Base-by-base conservation (phyloP, 2,797 vertebrate genomes). In the Acanthurus tractus region DNA sequence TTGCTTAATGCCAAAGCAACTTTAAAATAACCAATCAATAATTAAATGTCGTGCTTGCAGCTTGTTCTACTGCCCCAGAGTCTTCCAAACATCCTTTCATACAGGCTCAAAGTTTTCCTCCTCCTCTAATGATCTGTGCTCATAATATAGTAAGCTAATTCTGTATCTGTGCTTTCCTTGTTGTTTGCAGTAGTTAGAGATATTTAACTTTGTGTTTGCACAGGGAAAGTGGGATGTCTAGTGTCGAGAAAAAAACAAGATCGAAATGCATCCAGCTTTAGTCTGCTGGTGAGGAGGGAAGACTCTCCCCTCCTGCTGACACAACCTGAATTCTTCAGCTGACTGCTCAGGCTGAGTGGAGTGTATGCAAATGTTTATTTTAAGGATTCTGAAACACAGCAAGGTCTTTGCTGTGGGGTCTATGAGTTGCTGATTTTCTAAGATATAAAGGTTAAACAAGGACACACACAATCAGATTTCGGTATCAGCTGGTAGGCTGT, bases 291-390 rank as follows among this genome's bases (percentile, higher is more conserved):
- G 69, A 76, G 71, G 52, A 61, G 57, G 67, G 61, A 76, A 63
- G 71, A 71, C 63, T 66, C 63, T 36, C 50, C 63, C 71, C 68
- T 61, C 45, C 72, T 44, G 63, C 56, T 65, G 69, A 84, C 52
- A 42, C 1, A 1, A 52, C 58, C 70, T 78, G 74, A 23, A 81
- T 68, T 66, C 64, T 53, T 71, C 54, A 76, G 64, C 62, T 55
- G 57, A 66, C 53, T 78, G 67, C 77, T 65, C 69, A 50, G 74
- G 63, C 45, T 6, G 45, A 68, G 64, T 58, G 58, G 20, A 82
- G 76, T 63, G 70, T 66, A n/a, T 58, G 64, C 50, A 89, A 85
- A 78, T 83, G 14, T 53, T 74, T 74, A 72, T n/a, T 10, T 34
- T 34, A 34, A 34, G 50, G 49, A 64, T 45, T 63, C 38, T 66